Conservation (phyloP, 2,888 invertebrate species). For the Melangyna quadrimaculata region DNA sequence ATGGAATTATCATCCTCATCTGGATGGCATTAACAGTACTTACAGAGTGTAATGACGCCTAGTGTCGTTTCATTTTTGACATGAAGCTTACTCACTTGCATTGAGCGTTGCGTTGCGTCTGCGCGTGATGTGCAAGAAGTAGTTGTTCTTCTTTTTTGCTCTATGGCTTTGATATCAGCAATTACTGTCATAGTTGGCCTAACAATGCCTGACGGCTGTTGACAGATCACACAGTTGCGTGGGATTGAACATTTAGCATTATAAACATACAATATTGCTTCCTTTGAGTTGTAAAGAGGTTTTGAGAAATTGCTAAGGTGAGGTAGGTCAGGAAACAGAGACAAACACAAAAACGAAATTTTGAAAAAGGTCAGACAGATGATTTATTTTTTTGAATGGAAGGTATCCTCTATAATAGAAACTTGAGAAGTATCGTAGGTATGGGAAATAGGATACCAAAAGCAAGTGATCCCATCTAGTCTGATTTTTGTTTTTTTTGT, state of each 20-base stretch:
- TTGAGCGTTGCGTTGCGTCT: constrained; percentile 18
- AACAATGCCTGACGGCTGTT: constrained; percentile 58
- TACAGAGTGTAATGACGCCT: constrained; percentile 69
- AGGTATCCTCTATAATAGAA: not conserved
- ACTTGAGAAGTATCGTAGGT: not conserved
- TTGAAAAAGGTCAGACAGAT: constrained; percentile 18
- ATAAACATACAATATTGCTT: constrained; percentile 43
- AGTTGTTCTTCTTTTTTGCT: constrained; percentile 16
- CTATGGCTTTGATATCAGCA: constrained; percentile 6
- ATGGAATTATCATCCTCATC: constrained; percentile 72
- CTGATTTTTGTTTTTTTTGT: not conserved
- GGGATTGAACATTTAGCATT: constrained; percentile 46
- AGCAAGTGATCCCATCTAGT: not conserved
- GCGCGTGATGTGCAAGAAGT: constrained; percentile 25
- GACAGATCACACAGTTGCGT: constrained; percentile 55
- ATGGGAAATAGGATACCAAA: not conserved
- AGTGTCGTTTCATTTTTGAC: constrained; percentile 59
- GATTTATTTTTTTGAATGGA: not conserved
- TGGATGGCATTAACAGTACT: constrained; percentile 72
- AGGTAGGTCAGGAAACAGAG: constrained; percentile 4
- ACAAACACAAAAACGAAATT: not conserved
- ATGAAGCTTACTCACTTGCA: constrained; percentile 46
- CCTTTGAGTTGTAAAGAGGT: constrained; percentile 34
- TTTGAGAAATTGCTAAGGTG: constrained; percentile 7
- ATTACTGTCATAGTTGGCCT: constrained; percentile 60